phyloP scores from a whole-genome alignment of 2,797 vertebrate species.

The Poeciliopsis paucimaculata region DNA sequence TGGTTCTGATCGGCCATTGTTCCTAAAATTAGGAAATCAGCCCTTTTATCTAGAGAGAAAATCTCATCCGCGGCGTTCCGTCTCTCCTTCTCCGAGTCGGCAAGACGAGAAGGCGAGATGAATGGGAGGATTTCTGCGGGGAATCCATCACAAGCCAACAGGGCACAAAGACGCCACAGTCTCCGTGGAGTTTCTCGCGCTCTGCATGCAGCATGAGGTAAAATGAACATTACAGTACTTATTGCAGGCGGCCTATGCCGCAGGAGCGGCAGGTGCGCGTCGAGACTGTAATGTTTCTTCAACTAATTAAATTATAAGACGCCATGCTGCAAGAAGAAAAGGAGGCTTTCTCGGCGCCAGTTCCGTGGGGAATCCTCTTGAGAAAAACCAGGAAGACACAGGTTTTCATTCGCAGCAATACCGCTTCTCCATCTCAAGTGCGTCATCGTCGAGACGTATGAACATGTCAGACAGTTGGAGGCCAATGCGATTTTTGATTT shows the following conservation, averaged over 20 bases:
- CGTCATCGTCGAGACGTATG: not conserved
- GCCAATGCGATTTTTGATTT: not conserved
- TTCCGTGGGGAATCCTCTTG: conserved; percentile 38
- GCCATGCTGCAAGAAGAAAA: conserved; percentile 13
- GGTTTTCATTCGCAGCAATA: not conserved
- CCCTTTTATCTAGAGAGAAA: not conserved
- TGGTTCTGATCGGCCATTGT: conserved; percentile 18
- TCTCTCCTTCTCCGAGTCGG: not conserved
- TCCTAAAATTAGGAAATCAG: conserved; percentile 3
- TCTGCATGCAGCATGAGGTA: conserved; percentile 13
- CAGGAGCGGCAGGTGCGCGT: conserved; percentile 20
- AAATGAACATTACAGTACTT: conserved; percentile 27
- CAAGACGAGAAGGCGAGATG: conserved; percentile 12
- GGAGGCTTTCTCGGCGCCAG: conserved; percentile 31
- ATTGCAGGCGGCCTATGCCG: conserved; percentile 40
- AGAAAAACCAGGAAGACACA: conserved; percentile 28
- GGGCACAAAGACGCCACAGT: conserved; percentile 22
- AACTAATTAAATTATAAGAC: conserved; percentile 58
- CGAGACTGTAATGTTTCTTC: conserved; percentile 34
- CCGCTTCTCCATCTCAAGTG: not conserved
- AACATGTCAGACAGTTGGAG: conserved; percentile 4
- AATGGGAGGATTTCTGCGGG: conserved; percentile 15
- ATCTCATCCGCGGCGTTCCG: not conserved
- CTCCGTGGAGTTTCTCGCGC: conserved; percentile 22
- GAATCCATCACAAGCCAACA: conserved; percentile 30